Percentiles rank a stretch among this genome's conserved stretches.
Conservation (phyloP, 2,113 vertebrate genomes). For the Hypanus sabinus region DNA sequence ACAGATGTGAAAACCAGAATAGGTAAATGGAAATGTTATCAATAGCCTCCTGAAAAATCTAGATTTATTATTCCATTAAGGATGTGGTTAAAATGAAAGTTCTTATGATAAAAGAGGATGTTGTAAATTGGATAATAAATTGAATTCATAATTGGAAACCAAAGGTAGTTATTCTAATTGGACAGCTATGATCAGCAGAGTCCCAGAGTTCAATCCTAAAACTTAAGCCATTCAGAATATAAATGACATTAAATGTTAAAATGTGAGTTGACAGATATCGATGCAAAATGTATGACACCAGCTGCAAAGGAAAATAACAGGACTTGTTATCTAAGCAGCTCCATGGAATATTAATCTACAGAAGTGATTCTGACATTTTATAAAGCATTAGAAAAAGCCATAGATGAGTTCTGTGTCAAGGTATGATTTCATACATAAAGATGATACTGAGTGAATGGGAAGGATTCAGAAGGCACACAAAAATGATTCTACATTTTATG, state of each 20-base stretch:
- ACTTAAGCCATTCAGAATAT: background rate
- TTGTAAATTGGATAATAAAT: constrained; percentile 25
- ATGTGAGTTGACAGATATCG: constrained; percentile 9
- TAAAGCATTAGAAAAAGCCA: background rate
- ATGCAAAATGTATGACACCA: constrained; percentile 24
- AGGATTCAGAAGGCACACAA: background rate
- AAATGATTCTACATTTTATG: constrained; percentile 20
- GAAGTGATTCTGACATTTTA: constrained; percentile 33
- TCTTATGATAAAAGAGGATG: constrained; percentile 11
- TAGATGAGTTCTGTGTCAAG: background rate
- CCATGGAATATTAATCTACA: background rate
- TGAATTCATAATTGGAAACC: constrained; percentile 21
- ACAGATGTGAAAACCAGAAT: background rate
- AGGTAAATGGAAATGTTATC: background rate
- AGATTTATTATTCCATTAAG: background rate
- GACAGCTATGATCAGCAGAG: constrained; percentile 14
- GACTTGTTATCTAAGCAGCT: constrained; percentile 4
- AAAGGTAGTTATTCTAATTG: constrained; percentile 27
- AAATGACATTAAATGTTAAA: constrained; percentile 30
- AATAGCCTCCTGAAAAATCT: background rate
- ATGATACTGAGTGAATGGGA: background rate
- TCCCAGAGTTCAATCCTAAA: background rate
- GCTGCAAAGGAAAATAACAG: constrained; percentile 22
- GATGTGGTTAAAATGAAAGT: constrained; percentile 9
- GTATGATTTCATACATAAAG: constrained; percentile 26